Percentiles rank a stretch among this genome's conserved stretches.
These are phyloP conservation scores for Anodontia alba DNA, from an alignment of 2,888 invertebrate genomes.

Conservation along the genomic window DNA sequence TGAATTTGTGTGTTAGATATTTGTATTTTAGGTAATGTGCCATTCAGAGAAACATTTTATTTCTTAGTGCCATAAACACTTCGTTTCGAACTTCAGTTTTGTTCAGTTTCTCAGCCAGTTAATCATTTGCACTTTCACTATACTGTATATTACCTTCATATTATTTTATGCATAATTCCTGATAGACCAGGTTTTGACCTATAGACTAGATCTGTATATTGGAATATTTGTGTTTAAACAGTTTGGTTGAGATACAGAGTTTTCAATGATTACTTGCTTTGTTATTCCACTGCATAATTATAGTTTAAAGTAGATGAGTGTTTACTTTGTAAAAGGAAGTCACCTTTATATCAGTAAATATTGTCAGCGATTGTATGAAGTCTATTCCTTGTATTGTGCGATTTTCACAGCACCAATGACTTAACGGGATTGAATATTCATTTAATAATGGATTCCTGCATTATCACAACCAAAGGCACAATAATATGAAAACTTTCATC, in stretches of 20 bases:
- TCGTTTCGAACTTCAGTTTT: background rate
- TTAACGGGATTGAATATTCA: too few species aligned
- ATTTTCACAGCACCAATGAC: too few species aligned
- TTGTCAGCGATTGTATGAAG: background rate
- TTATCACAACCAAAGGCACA: too few species aligned
- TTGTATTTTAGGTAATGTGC: background rate
- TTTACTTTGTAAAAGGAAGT: background rate
- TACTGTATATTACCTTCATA: background rate
- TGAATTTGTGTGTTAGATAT: background rate
- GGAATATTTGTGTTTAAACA: background rate
- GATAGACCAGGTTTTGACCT: constrained; percentile 1
- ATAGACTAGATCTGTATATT: constrained; percentile 4
- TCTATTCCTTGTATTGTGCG: too few species aligned
- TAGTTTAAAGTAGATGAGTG: background rate
- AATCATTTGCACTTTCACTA: background rate
- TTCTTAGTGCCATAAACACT: background rate
- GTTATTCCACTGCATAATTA: constrained; percentile 2
- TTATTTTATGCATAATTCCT: constrained; percentile 14
- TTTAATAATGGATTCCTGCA: too few species aligned
- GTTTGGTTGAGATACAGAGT: background rate
- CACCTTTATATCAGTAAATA: background rate
- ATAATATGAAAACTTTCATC: too few species aligned
- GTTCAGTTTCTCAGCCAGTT: background rate
- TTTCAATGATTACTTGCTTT: background rate
- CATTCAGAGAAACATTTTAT: background rate